Conservation (phyloP, 2,888 invertebrate genomes). For the Drosophila percnosoma region DNA sequence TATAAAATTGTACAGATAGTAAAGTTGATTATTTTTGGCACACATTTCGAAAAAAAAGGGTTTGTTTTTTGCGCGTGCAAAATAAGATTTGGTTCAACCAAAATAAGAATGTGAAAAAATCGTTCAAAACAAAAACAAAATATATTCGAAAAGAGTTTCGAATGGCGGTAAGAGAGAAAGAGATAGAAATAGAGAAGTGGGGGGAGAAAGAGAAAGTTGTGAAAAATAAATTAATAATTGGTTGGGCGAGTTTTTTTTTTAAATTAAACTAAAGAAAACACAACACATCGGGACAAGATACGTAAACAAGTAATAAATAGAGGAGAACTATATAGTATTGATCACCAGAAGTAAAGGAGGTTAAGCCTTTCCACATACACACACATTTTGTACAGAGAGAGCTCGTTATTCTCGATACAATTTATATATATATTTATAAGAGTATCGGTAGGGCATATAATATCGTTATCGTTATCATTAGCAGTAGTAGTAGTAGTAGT, state of each 20-base stretch:
- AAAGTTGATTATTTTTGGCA: constrained; percentile 37
- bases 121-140: constrained; percentile 71
- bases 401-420: constrained; percentile 28
- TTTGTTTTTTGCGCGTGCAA: constrained; percentile 55
- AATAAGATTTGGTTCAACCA: constrained; percentile 18
- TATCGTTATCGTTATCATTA: constrained; percentile 21
- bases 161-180: constrained; percentile 7
- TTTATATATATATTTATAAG: constrained; percentile 48
- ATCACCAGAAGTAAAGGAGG: constrained; percentile 11
- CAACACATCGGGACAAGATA: background rate
- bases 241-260: constrained; percentile 5
- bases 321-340: constrained; percentile 20
- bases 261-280: constrained; percentile 3
- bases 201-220: constrained; percentile 26
- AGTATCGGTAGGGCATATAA: constrained; percentile 18
- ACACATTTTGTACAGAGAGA: constrained; percentile 43
- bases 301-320: constrained; percentile 4
- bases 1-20: constrained; percentile 45
- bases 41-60: constrained; percentile 28
- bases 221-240: constrained; percentile 65
- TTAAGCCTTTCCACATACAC: constrained; percentile 23
- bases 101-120: constrained; percentile 18
- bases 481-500: constrained; percentile 9
- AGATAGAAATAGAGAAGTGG: constrained; percentile 14
- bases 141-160: constrained; percentile 43